A percentile compares a stretch with the other conserved stretches of the same genome.
Conservation (phyloP, 2,113 vertebrate species). For the Oriolus oriolus region DNA sequence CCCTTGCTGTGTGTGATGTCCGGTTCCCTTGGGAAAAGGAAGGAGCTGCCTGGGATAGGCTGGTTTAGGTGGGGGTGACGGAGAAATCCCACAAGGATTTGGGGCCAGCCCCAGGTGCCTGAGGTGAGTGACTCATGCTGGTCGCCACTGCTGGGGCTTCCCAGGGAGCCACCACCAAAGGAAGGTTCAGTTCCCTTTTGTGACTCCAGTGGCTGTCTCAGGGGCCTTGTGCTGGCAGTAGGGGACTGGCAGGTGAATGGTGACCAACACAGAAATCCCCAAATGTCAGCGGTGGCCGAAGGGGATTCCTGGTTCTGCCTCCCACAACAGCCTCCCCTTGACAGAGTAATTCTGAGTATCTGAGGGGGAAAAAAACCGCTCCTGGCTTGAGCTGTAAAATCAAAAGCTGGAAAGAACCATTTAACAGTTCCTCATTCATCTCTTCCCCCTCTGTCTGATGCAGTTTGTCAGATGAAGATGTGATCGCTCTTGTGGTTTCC, state of each 20-base stretch:
- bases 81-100: neutral
- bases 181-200: neutral
- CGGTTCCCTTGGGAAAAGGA: neutral
- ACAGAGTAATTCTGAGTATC: neutral
- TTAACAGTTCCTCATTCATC: slow-evolving; percentile 52
- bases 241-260: neutral
- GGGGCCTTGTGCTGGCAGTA: neutral
- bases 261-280: neutral
- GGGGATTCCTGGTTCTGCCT: neutral
- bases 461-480: slow-evolving; percentile 48
- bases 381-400: neutral
- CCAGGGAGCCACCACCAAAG: neutral
- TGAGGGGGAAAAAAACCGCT: neutral
- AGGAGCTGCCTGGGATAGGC: neutral
- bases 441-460: neutral
- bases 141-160: neutral
- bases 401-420: slow-evolving; percentile 51
- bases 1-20: fast-evolving
- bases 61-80: neutral
- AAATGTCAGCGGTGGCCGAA: neutral
- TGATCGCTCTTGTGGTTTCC: slow-evolving; percentile 31
- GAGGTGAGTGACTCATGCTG: fast-evolving
- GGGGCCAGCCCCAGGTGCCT: neutral
- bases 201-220: neutral
- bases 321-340: neutral